Evolutionary conservation across 2,888 invertebrate genomes (phyloP).

Genomic region (Euspilapteryx auroguttella): DNA sequence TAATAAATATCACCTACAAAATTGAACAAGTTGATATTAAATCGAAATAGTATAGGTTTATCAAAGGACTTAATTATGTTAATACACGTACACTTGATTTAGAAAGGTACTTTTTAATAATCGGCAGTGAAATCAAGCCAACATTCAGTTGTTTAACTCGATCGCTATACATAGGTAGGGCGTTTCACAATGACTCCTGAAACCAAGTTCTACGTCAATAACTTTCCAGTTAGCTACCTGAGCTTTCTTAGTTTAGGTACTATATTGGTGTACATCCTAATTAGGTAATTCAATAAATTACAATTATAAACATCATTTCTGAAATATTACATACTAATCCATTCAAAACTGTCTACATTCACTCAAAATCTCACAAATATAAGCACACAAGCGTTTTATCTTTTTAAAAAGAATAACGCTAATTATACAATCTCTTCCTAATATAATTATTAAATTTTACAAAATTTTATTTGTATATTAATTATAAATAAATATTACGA

Average conservation of each 20-base stretch:
- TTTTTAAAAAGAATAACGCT: neutral
- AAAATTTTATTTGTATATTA: slow-evolving; percentile 36
- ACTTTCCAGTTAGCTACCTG: no score
- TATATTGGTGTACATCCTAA: no score
- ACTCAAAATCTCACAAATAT: slow-evolving; percentile 35
- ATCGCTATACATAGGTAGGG: no score
- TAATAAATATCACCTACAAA: slow-evolving; percentile 56
- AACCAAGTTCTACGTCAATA: no score
- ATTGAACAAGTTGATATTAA: slow-evolving; percentile 43
- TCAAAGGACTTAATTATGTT: slow-evolving; percentile 44
- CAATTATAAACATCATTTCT: slow-evolving; percentile 18
- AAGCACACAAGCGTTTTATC: slow-evolving; percentile 21
- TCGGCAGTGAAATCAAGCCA: slow-evolving; percentile 56
- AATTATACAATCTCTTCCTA: neutral
- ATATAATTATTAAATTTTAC: neutral
- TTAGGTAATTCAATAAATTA: slow-evolving; percentile 29
- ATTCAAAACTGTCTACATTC: slow-evolving; percentile 39
- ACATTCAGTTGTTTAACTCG: slow-evolving; percentile 15
- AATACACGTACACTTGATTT: slow-evolving; percentile 14
- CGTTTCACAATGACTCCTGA: no score
- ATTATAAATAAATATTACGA: slow-evolving; percentile 17
- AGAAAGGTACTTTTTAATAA: slow-evolving; percentile 40
- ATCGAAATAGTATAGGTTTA: slow-evolving; percentile 53
- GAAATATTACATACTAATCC: slow-evolving; percentile 25
- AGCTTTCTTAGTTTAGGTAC: no score